Percentiles rank a stretch among this genome's conserved stretches.
Evolutionary conservation across 2,113 vertebrate genomes (phyloP).

Genomic region (Apus apus): DNA sequence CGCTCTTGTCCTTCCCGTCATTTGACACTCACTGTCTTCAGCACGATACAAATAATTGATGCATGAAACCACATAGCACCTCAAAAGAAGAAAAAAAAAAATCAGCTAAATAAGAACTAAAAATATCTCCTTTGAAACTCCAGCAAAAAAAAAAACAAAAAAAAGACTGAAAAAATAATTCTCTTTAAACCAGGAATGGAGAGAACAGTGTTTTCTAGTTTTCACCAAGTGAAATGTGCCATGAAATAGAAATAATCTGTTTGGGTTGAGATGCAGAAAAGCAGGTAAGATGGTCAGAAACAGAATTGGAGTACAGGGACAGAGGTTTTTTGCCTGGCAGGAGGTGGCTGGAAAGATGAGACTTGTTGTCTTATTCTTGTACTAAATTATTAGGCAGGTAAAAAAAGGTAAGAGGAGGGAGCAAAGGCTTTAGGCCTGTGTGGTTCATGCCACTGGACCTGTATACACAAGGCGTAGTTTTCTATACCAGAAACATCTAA

Average conservation of each 20-base stretch:
- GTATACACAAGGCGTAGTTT: neutral
- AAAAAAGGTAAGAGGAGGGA: neutral
- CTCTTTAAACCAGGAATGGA: neutral
- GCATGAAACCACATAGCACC: neutral
- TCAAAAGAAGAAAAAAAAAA: neutral
- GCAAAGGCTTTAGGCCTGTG: neutral
- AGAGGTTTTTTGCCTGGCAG: neutral
- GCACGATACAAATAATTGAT: conserved; percentile 46
- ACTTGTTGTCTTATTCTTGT: neutral
- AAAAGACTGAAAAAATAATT: neutral
- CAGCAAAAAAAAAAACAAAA: neutral
- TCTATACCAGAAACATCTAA: neutral
- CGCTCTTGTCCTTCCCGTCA: neutral
- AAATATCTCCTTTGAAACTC: neutral
- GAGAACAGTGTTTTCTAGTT: neutral
- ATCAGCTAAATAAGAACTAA: neutral
- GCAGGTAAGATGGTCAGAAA: neutral
- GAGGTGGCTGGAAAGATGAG: neutral
- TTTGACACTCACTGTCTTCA: neutral
- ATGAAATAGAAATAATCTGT: neutral
- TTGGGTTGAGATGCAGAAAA: neutral
- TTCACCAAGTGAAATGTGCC: neutral
- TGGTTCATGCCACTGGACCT: neutral
- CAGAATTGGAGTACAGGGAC: neutral
- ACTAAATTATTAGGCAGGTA: neutral